Evolutionary conservation across 2,888 invertebrate genomes (phyloP).

Genomic region (Acleris emargana): DNA sequence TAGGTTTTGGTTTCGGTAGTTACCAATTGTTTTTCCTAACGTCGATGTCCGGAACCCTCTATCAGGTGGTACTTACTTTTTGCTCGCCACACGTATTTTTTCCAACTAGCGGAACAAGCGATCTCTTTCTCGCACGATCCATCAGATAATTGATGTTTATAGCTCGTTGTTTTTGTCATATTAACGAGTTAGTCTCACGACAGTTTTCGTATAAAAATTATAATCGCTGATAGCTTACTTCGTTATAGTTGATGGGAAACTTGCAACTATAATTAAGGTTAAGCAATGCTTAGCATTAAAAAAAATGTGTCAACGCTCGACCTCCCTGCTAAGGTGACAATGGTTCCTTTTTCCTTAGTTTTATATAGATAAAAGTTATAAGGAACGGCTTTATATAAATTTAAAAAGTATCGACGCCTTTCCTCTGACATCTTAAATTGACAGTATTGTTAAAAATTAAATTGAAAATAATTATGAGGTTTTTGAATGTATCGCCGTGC

Average conservation of each 20-base stretch:
- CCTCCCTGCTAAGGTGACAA: background rate
- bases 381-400: too few relatives aligned
- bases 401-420: too few relatives aligned
- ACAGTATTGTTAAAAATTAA: too few relatives aligned
- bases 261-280: slow-evolving; percentile 14
- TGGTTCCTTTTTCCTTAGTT: background rate
- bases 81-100: slow-evolving; percentile 35
- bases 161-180: slow-evolving; percentile 28
- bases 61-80: slow-evolving; percentile 7
- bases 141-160: slow-evolving; percentile 38
- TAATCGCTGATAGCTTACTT: slow-evolving; percentile 31
- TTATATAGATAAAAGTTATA: too few relatives aligned
- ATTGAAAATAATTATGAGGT: too few relatives aligned
- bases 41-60: slow-evolving; percentile 16
- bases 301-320: slow-evolving; percentile 10
- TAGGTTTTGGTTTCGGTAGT: too few relatives aligned
- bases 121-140: slow-evolving; percentile 38
- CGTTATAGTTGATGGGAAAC: slow-evolving; percentile 23
- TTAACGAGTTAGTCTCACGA: slow-evolving; percentile 23
- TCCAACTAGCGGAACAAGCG: slow-evolving; percentile 40
- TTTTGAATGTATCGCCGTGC: too few relatives aligned
- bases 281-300: background rate
- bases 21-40: too few relatives aligned
- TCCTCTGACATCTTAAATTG: too few relatives aligned
- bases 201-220: slow-evolving; percentile 13